Evolutionary conservation across 1,140 invertebrate genomes (phyloP).

Genomic region (Polypedilum pembai): DNA sequence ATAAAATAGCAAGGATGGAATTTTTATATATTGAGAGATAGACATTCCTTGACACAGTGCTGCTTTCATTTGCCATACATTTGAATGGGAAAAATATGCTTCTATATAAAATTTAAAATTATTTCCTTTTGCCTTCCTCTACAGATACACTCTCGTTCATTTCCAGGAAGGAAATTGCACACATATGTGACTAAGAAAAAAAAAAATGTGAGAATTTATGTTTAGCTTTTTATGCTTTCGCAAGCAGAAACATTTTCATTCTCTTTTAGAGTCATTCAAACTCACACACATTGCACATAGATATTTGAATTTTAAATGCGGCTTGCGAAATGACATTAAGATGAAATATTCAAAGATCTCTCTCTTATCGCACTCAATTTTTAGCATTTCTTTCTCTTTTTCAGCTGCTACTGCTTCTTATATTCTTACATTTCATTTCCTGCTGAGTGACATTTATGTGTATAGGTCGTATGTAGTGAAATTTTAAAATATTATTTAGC

Average conservation of each 20-base stretch:
- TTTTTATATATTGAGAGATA: background rate
- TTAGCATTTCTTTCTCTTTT: background rate
- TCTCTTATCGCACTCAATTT: constrained; percentile 5
- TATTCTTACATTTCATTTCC: constrained; percentile 7
- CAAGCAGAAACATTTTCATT: background rate
- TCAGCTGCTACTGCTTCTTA: background rate
- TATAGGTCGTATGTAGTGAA: no score
- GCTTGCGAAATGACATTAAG: constrained; percentile 10
- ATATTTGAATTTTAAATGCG: constrained; percentile 14
- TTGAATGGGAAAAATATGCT: background rate
- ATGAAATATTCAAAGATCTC: constrained; percentile 13
- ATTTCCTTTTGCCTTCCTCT: background rate
- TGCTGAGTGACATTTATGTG: background rate
- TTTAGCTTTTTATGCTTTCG: background rate
- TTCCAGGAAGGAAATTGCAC: background rate
- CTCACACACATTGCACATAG: background rate
- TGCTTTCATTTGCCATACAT: background rate
- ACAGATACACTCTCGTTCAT: background rate
- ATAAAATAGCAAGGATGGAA: background rate
- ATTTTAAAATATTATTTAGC: no score
- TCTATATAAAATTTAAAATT: background rate
- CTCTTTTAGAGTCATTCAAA: background rate
- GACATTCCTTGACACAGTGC: background rate
- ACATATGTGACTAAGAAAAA: background rate
- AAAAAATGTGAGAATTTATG: constrained; percentile 8